Evolutionary conservation across 2,888 invertebrate species (phyloP).

Genomic region (Brachypalpus laphriformis): DNA sequence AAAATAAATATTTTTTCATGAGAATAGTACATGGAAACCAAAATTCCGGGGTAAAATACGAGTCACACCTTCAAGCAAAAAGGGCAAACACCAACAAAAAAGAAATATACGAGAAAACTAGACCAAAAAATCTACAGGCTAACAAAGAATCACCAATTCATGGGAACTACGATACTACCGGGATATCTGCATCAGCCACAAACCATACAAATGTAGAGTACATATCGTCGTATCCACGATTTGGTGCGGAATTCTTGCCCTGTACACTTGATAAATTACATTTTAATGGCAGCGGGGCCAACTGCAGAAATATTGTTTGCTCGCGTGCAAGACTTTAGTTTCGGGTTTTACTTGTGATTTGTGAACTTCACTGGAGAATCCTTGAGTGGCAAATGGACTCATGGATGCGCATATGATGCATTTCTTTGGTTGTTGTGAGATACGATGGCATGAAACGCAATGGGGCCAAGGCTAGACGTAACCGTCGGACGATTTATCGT

Average conservation of each 20-base stretch:
- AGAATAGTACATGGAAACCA: constrained; percentile 16
- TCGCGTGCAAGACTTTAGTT: constrained; percentile 65
- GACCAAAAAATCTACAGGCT: background rate
- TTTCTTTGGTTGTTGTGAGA: constrained; percentile 22
- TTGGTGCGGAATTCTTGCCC: constrained; percentile 49
- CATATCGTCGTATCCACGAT: constrained; percentile 12
- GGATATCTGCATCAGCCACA: constrained; percentile 42
- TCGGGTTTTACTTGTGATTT: constrained; percentile 66
- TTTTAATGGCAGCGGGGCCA: constrained; percentile 66
- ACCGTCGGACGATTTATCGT: constrained; percentile 48
- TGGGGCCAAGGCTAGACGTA: constrained; percentile 41
- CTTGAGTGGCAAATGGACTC: constrained; percentile 65
- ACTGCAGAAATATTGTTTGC: constrained; percentile 68
- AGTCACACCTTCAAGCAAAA: constrained; percentile 53
- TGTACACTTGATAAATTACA: constrained; percentile 66
- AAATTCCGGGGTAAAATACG: constrained; percentile 36
- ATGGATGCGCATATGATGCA: constrained; percentile 62
- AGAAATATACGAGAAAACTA: background rate
- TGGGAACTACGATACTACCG: constrained; percentile 18
- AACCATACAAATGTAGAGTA: constrained; percentile 29
- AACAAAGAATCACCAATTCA: constrained; percentile 31
- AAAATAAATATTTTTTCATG: constrained; percentile 2
- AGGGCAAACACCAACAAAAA: constrained; percentile 36
- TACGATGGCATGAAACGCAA: constrained; percentile 14
- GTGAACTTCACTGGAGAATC: constrained; percentile 48